Evolutionary conservation across 2,888 invertebrate species (phyloP).

Genomic region (Metacarcinus magister): DNA sequence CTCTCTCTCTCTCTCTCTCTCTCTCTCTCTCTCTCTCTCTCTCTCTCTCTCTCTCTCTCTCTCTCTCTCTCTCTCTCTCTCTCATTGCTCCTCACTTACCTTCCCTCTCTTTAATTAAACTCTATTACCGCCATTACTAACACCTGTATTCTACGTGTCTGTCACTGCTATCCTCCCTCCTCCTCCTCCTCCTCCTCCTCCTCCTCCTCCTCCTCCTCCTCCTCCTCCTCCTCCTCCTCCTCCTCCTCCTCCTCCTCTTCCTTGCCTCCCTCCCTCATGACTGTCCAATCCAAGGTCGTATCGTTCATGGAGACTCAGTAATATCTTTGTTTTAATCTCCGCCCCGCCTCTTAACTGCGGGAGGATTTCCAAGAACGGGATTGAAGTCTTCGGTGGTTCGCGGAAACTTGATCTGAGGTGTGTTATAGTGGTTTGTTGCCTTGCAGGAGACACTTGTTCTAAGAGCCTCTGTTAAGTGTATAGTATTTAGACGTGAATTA

Average conservation of each 20-base stretch:
- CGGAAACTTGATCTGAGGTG: too few relatives aligned
- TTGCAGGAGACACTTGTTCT: too few relatives aligned
- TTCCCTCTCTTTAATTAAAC: neutral
- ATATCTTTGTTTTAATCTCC: too few relatives aligned
- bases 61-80: slow-evolving; percentile 51
- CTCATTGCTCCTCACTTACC: neutral
- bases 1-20: slow-evolving; percentile 61
- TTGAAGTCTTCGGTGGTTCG: too few relatives aligned
- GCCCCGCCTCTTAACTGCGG: too few relatives aligned
- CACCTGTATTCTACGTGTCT: neutral
- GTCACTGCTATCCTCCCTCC: neutral
- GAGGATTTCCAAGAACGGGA: too few relatives aligned
- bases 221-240: neutral
- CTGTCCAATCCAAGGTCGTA: neutral
- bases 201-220: neutral
- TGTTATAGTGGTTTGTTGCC: too few relatives aligned
- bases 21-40: slow-evolving; percentile 67
- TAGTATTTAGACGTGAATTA: too few relatives aligned
- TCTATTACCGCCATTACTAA: neutral
- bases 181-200: neutral
- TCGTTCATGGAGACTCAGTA: too few relatives aligned
- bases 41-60: slow-evolving; percentile 8
- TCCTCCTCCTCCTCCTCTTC: neutral
- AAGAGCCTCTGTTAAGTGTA: too few relatives aligned
- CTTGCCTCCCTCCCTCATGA: neutral